A percentile compares a stretch with the other conserved stretches of the same genome.
Evolutionary conservation across 2,888 invertebrate species (phyloP).

Genomic region (Clostera curtula): DNA sequence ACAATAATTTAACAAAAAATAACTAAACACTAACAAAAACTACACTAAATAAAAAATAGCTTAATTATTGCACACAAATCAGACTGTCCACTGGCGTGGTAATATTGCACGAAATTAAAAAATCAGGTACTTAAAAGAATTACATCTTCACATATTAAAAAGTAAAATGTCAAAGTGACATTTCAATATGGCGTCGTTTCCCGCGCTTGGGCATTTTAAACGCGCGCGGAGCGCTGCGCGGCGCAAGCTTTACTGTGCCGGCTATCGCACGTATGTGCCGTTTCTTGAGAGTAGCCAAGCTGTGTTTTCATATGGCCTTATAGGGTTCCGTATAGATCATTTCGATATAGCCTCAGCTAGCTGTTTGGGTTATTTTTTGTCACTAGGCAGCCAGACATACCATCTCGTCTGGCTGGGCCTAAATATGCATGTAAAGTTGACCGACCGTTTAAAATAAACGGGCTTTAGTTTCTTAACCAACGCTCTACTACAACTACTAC

Average conservation of each 20-base stretch:
- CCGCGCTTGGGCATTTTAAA: slow-evolving; percentile 28
- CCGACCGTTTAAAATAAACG: too few relatives aligned
- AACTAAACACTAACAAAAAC: slow-evolving; percentile 25
- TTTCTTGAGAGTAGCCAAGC: not conserved
- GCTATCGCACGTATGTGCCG: slow-evolving; percentile 27
- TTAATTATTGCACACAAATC: slow-evolving; percentile 61
- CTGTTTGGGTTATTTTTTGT: too few relatives aligned
- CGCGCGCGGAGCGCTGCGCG: slow-evolving; percentile 37
- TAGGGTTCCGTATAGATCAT: slow-evolving; percentile 1
- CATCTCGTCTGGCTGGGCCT: too few relatives aligned
- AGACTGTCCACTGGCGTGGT: slow-evolving; percentile 54
- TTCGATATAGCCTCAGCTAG: too few relatives aligned
- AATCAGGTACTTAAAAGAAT: slow-evolving; percentile 44
- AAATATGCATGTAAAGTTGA: too few relatives aligned
- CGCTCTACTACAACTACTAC: too few relatives aligned
- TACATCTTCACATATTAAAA: slow-evolving; percentile 15
- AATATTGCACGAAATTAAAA: slow-evolving; percentile 53
- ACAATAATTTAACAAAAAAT: slow-evolving; percentile 17
- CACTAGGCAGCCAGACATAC: too few relatives aligned
- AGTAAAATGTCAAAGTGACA: slow-evolving; percentile 28
- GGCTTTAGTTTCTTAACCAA: too few relatives aligned
- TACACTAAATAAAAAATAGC: slow-evolving; percentile 25
- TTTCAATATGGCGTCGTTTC: slow-evolving; percentile 21
- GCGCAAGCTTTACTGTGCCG: slow-evolving; percentile 27
- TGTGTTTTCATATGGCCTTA: not conserved